Evolutionary conservation across 2,797 vertebrate species (phyloP).

Genomic region (Ceryle rudis): DNA sequence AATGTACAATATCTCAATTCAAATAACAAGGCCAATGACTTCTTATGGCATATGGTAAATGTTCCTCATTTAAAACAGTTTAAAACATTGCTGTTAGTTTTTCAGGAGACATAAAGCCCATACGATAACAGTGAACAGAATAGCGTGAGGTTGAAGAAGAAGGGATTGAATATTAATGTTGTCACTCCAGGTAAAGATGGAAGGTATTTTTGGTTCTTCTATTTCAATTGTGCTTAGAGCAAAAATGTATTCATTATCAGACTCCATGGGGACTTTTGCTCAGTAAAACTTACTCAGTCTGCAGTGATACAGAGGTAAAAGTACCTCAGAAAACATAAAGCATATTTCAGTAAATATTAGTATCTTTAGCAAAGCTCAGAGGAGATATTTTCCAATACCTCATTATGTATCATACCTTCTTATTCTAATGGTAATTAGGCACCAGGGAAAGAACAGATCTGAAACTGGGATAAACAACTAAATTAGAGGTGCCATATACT

Average conservation of each 20-base stretch:
- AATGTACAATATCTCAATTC: conserved; percentile 33
- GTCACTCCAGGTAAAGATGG: conserved; percentile 50
- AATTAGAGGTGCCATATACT: conserved; percentile 37
- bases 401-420: conserved; percentile 42
- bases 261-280: conserved; percentile 28
- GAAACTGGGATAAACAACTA: conserved; percentile 56
- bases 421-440: conserved; percentile 60
- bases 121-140: conserved; percentile 23
- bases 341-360: conserved; percentile 70
- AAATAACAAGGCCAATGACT: conserved; percentile 40
- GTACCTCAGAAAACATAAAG: conserved; percentile 56
- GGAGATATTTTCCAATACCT: conserved; percentile 59
- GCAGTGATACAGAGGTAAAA: conserved; percentile 30
- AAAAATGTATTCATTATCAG: conserved; percentile 67
- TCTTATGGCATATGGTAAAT: neutral
- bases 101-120: neutral
- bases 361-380: conserved; percentile 63
- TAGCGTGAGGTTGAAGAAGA: conserved; percentile 11
- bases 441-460: conserved; percentile 48
- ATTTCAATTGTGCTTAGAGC: conserved; percentile 58
- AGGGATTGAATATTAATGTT: conserved; percentile 61
- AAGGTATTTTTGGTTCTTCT: conserved; percentile 62
- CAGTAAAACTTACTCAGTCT: conserved; percentile 44
- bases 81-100: conserved; percentile 49
- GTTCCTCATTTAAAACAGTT: conserved; percentile 40